Evolutionary conservation across 2,113 vertebrate genomes (phyloP).

Genomic region (Recurvirostra avosetta): DNA sequence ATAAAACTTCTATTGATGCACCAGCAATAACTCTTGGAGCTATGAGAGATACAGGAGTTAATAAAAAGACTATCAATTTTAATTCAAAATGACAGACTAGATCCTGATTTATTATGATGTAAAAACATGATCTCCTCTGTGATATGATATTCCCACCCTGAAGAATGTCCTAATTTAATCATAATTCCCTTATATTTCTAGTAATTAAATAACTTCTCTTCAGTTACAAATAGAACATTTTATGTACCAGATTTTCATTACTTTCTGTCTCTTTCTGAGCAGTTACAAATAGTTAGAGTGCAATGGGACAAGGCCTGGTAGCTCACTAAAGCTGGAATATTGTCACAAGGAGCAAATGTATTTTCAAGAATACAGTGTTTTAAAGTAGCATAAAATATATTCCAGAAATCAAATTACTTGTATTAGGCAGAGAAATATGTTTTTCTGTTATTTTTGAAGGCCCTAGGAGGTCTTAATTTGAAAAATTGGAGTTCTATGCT

Average conservation of each 20-base stretch:
- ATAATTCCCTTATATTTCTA: not conserved
- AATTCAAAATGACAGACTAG: conserved; percentile 29
- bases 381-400: not conserved
- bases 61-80: conserved; percentile 50
- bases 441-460: not conserved
- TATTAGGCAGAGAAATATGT: not conserved
- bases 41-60: conserved; percentile 2
- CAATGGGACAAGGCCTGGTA: not conserved
- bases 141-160: not conserved
- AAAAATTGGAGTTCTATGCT: not conserved
- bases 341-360: not conserved
- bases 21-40: not conserved
- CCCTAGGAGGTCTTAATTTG: not conserved
- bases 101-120: conserved; percentile 33
- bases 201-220: conserved; percentile 38
- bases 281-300: not conserved
- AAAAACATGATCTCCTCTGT: not conserved
- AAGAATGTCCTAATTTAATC: conserved; percentile 44
- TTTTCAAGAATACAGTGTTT: not conserved
- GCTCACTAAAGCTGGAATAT: not conserved
- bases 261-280: not conserved
- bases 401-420: not conserved
- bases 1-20: conserved; percentile 14
- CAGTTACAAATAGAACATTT: not conserved
- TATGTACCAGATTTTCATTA: not conserved